phyloP scores from a whole-genome alignment of 2,888 invertebrate species.

The Octodonta nipae region DNA sequence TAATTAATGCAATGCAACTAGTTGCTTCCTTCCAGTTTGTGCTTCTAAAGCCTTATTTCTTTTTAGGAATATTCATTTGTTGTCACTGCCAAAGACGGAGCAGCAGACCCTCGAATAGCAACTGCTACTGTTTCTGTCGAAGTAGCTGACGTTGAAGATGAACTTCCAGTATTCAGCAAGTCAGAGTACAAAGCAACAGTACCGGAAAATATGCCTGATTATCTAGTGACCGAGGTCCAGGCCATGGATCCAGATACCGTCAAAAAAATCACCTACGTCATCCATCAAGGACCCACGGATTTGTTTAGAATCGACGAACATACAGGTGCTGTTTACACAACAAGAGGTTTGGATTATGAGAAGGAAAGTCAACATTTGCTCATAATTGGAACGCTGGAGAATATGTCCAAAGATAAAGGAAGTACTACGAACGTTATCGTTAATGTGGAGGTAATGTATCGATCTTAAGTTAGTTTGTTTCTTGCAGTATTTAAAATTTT shows the following conservation, averaged over 20 bases:
- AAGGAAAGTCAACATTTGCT: slow-evolving; percentile 57
- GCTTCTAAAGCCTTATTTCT: too few species aligned
- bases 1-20: too few species aligned
- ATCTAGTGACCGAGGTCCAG: slow-evolving; percentile 63
- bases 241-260: slow-evolving; percentile 72
- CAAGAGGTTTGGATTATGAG: slow-evolving; percentile 67
- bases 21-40: too few species aligned
- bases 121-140: slow-evolving; percentile 74
- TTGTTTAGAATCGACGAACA: slow-evolving; percentile 71
- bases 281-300: slow-evolving; percentile 67
- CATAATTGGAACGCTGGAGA: slow-evolving; percentile 72
- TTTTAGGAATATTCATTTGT: slow-evolving; percentile 63
- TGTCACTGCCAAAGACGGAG: slow-evolving; percentile 79
- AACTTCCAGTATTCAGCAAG: slow-evolving; percentile 64
- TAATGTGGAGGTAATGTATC: slow-evolving; percentile 47
- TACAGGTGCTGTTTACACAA: slow-evolving; percentile 65
- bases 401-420: slow-evolving; percentile 52
- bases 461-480: neutral
- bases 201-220: slow-evolving; percentile 74
- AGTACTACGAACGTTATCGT: slow-evolving; percentile 63
- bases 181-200: slow-evolving; percentile 61
- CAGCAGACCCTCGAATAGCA: slow-evolving; percentile 69
- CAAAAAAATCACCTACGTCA: slow-evolving; percentile 69
- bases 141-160: slow-evolving; percentile 71
- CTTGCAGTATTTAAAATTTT: slow-evolving; percentile 11